Base-by-base conservation (phyloP, 2,888 invertebrate genomes). In the Penaeus monodon region DNA sequence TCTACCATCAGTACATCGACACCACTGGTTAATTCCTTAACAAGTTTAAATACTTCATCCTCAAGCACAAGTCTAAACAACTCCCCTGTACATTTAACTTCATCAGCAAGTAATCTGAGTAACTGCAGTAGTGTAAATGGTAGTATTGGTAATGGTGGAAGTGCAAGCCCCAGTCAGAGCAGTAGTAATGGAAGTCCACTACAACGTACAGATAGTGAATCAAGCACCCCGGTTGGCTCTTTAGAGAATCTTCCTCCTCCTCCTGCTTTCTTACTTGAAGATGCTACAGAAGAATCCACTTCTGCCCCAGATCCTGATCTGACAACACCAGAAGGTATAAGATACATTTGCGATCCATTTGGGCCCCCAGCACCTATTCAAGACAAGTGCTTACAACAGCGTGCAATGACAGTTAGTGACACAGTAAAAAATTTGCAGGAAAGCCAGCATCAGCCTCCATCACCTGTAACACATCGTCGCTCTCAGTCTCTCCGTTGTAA, bases 191-290 rank as follows among this genome's bases (percentile, higher is more conserved):
- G 84, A 33, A 89, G 86, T 78, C 89, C 89, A 20, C 27, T 89
- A 33, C 89, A 89, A 49, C 86, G 86, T 24, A 90, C 88, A 76
- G 90, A 90, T 92, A 88, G 93, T 92, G 91, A 91, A n/a, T 90
- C 90, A 65, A 91, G 90, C 27, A 91, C 91, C 14, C 91, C 91
- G 14, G 90, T 90, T 38, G 93, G 93, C 63, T 93, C 93, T 90
- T 91, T 93, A 91, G 94, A 94, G 90, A 93, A 94, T 91, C 92
- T 96, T 88, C 96, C 96, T 12, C 96, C 96, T 1, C 96, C 96
- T 27, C 96, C 96, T 0, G 95, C 96, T 0, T 96, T 96, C 92
- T 93, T 96, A n/a, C 92, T 96, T 85, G 95, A 96, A 90, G 90
- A 90, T 83, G 86, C 78, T 20, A 73, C 22, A 63, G 82, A 85